Conservation (phyloP, 2,113 vertebrate species). For the Mastomys coucha region DNA sequence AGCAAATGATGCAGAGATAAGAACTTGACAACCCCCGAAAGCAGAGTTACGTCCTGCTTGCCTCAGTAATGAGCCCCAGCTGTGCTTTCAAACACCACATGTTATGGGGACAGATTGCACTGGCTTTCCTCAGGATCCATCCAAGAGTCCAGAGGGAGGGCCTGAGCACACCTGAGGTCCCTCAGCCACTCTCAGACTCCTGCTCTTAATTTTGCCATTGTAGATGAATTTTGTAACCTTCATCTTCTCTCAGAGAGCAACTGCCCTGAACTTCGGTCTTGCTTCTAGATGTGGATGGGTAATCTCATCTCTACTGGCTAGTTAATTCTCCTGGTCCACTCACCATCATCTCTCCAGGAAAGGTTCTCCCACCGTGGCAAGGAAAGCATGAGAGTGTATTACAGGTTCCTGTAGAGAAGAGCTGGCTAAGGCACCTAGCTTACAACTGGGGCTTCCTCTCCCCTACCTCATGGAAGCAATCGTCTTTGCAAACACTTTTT, state of each 20-base stretch:
- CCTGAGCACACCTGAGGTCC: neutral
- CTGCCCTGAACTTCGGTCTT: neutral
- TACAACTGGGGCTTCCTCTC: neutral
- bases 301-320: neutral
- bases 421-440: neutral
- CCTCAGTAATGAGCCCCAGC: neutral
- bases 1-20: slow-evolving; percentile 6
- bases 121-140: neutral
- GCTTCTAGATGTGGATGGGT: neutral
- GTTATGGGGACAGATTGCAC: neutral
- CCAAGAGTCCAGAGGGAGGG: neutral
- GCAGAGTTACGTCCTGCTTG: neutral
- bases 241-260: neutral
- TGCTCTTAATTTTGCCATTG: neutral
- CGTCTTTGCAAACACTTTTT: neutral
- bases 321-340: neutral
- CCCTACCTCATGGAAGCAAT: neutral
- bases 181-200: neutral
- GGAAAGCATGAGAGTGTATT: neutral
- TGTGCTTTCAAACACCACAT: fast-evolving
- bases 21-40: neutral
- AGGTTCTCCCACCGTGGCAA: neutral
- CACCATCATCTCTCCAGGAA: neutral
- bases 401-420: neutral
- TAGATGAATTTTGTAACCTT: neutral